A percentile compares a stretch with the other conserved stretches of the same genome.
These are phyloP conservation scores for Matsumyia berberina DNA, from an alignment of 2,888 invertebrate species.

Conservation along the genomic window DNA sequence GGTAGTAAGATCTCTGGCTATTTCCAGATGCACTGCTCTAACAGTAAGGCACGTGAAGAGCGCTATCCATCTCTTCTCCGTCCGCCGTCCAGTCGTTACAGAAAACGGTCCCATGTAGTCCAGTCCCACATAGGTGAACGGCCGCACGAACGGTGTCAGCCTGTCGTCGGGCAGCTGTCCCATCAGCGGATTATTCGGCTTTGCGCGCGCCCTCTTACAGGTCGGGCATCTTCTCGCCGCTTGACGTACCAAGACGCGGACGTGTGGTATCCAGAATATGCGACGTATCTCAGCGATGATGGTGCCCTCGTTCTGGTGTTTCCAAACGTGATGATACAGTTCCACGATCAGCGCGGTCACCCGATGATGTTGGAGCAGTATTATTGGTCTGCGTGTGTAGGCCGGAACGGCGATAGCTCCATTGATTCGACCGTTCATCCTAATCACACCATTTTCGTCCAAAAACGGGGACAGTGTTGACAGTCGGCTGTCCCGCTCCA, in stretches of 20 bases:
- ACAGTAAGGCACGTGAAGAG: too few relatives aligned
- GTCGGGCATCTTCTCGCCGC: not conserved
- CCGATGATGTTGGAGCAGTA: constrained; percentile 2
- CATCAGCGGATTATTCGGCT: constrained; percentile 62
- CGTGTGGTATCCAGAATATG: too few relatives aligned
- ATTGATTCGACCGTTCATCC: not conserved
- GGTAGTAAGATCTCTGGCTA: too few relatives aligned
- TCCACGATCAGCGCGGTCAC: constrained; percentile 2
- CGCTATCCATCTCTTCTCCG: constrained; percentile 28
- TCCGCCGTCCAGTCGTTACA: not conserved
- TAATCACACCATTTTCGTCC: too few relatives aligned
- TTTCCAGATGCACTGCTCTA: too few relatives aligned
- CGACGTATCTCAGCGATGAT: not conserved
- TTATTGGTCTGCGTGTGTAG: not conserved
- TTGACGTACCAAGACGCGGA: not conserved
- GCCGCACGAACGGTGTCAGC: too few relatives aligned
- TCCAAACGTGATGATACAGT: too few relatives aligned
- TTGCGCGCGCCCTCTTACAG: not conserved
- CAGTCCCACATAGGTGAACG: constrained; percentile 41
- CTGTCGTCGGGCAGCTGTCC: constrained; percentile 48
- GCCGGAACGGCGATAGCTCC: not conserved
- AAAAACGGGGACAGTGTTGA: not conserved
- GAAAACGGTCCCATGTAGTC: not conserved
- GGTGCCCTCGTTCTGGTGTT: not conserved
- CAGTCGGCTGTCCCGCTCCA: not conserved